Percentiles rank a stretch among this genome's conserved stretches.
phyloP scores from a whole-genome alignment of 37 sponge, comb jelly and placozoan genomes.

The Axinella damicornis region DNA sequence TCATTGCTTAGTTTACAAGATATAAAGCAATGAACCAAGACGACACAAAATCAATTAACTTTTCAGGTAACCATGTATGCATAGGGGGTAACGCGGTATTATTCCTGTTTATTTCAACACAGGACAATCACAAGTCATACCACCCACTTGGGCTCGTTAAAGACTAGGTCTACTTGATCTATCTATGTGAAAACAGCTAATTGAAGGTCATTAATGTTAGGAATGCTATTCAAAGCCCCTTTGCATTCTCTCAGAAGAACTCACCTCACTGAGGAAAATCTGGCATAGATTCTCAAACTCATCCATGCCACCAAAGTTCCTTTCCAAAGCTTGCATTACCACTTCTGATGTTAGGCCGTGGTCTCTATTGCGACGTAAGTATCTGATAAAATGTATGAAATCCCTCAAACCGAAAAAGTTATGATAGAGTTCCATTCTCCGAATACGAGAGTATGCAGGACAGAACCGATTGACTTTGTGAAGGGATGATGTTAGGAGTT shows the following conservation, averaged over 20 bases:
- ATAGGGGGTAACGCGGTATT: too few relatives aligned
- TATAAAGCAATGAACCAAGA: too few relatives aligned
- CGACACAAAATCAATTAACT: too few relatives aligned
- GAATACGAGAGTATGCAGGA: constrained; percentile 46
- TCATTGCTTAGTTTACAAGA: too few relatives aligned
- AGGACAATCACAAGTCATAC: too few relatives aligned
- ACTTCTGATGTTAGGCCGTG: constrained; percentile 52
- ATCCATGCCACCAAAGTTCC: constrained; percentile 88
- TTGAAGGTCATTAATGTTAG: too few relatives aligned
- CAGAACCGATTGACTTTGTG: constrained; percentile 64
- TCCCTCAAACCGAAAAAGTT: constrained; percentile 86
- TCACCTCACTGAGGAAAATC: constrained; percentile 40
- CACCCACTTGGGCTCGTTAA: too few relatives aligned
- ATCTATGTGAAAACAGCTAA: too few relatives aligned
- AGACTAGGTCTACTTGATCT: too few relatives aligned
- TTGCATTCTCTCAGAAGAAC: neutral
- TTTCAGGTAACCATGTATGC: too few relatives aligned
- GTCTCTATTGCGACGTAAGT: constrained; percentile 67
- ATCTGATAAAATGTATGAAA: constrained; percentile 90
- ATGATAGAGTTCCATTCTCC: constrained; percentile 19
- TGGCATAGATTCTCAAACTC: constrained; percentile 59
- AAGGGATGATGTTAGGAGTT: constrained; percentile 51
- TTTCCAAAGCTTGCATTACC: constrained; percentile 78
- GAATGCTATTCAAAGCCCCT: too few relatives aligned
- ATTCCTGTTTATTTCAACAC: too few relatives aligned